Evolutionary conservation across 2,888 invertebrate genomes (phyloP).

Genomic region (Chironomus riparius): DNA sequence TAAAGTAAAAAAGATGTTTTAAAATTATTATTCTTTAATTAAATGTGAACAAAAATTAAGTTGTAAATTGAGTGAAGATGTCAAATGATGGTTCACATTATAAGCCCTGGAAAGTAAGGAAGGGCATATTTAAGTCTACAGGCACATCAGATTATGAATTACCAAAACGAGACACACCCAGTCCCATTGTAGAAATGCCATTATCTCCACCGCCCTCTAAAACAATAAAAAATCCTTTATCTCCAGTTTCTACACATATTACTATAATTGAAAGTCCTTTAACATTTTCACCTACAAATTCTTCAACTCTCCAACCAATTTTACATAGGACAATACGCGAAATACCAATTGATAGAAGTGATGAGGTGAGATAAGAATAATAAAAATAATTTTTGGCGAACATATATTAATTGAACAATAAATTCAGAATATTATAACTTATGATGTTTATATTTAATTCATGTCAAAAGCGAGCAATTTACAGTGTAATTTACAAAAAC

Average conservation of each 20-base stretch:
- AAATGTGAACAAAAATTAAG: background rate
- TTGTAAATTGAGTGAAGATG: background rate
- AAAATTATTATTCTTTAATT: background rate
- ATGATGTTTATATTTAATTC: too few species aligned
- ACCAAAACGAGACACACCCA: constrained; percentile 37
- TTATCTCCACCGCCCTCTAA: constrained; percentile 36
- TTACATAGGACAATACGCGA: constrained; percentile 33
- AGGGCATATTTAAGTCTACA: constrained; percentile 47
- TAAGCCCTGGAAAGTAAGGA: constrained; percentile 66
- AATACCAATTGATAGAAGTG: constrained; percentile 42
- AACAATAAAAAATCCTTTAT: constrained; percentile 19
- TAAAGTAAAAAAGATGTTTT: background rate
- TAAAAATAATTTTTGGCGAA: background rate
- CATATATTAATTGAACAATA: too few species aligned
- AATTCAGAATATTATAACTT: too few species aligned
- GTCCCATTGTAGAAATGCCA: constrained; percentile 44
- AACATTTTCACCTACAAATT: constrained; percentile 33
- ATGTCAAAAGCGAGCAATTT: too few species aligned
- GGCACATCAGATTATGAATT: constrained; percentile 42
- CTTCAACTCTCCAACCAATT: constrained; percentile 31
- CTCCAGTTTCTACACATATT: constrained; percentile 31
- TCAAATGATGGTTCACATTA: constrained; percentile 50
- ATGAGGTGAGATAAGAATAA: constrained; percentile 35
- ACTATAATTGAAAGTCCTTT: constrained; percentile 33
- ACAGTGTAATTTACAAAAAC: too few species aligned